A percentile compares a stretch with the other conserved stretches of the same genome.
These are phyloP conservation scores for Venusia cambrica DNA, from an alignment of 2,888 invertebrate species.

Conservation along the genomic window DNA sequence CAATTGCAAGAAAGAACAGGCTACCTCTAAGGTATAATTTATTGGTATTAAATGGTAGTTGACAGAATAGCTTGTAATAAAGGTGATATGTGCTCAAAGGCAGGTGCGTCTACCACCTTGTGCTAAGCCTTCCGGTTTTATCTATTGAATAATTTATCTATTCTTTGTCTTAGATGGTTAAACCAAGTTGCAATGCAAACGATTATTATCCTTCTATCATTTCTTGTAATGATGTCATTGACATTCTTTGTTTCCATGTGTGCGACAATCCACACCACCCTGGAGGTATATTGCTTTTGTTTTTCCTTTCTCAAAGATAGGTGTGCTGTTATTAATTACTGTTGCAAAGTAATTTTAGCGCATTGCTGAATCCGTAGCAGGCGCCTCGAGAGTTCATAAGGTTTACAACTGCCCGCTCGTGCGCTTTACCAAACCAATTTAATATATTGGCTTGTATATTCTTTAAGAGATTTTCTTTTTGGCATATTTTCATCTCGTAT, in stretches of 20 bases:
- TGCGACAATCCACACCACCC: too few species aligned
- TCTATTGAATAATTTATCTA: constrained; percentile 59
- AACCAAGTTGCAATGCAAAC: constrained; percentile 17
- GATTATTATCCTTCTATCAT: constrained; percentile 15
- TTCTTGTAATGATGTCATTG: constrained; percentile 50
- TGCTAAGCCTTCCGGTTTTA: constrained; percentile 61
- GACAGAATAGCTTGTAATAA: constrained; percentile 18
- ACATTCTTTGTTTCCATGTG: constrained; percentile 41
- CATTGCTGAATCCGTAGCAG: too few species aligned
- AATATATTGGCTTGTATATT: too few species aligned
- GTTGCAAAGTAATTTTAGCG: too few species aligned
- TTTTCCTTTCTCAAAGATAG: background rate
- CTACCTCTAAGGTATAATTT: constrained; percentile 2
- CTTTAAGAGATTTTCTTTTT: too few species aligned
- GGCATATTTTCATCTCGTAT: too few species aligned
- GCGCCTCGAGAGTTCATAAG: too few species aligned
- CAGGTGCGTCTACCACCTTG: constrained; percentile 71
- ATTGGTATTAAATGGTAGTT: constrained; percentile 6
- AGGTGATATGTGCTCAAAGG: constrained; percentile 27
- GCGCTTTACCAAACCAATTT: too few species aligned
- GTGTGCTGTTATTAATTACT: too few species aligned
- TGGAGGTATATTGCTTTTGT: too few species aligned
- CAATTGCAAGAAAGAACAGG: background rate
- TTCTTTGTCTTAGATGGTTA: constrained; percentile 44
- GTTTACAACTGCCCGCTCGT: too few species aligned